Percentiles rank a stretch among this genome's conserved stretches.
phyloP scores from a whole-genome alignment of 2,797 vertebrate species.

The Lateolabrax maculatus region DNA sequence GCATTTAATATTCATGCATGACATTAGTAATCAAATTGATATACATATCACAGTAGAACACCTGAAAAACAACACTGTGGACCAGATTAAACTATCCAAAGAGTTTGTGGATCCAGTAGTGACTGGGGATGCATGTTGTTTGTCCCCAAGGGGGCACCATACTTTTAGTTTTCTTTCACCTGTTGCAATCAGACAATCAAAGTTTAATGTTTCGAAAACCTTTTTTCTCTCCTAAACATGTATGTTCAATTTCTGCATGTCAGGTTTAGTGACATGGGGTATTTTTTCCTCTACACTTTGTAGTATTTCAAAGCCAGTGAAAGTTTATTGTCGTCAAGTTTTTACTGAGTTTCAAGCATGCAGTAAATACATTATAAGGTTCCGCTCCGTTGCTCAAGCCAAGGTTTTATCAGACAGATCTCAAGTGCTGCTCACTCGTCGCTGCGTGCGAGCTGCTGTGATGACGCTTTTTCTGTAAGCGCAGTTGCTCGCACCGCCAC shows the following conservation, averaged over 20 bases:
- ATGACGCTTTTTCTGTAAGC: slow-evolving; percentile 3
- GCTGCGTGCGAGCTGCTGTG: slow-evolving; percentile 30
- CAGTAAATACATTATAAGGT: slow-evolving; percentile 27
- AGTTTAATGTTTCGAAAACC: not conserved
- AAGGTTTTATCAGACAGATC: slow-evolving; percentile 49
- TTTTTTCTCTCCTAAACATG: not conserved
- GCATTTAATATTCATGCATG: not conserved
- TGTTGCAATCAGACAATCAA: slow-evolving; percentile 1
- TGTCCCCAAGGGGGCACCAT: slow-evolving; percentile 69
- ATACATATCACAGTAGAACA: not conserved
- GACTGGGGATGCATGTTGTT: slow-evolving; percentile 2
- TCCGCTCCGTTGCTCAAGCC: slow-evolving; percentile 17
- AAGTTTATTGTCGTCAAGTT: not conserved
- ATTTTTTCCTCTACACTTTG: not conserved
- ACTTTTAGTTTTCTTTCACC: slow-evolving; percentile 29
- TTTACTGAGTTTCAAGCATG: slow-evolving; percentile 8
- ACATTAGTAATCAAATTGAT: not conserved
- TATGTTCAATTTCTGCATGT: not conserved
- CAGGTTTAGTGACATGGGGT: not conserved
- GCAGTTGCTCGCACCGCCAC: slow-evolving; percentile 23
- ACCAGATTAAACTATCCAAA: not conserved
- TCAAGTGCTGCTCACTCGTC: slow-evolving; percentile 55
- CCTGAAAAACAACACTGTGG: not conserved
- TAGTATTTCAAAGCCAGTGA: not conserved
- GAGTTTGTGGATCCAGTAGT: not conserved